A percentile compares a stretch with the other conserved stretches of the same genome.
Conservation (phyloP, 2,113 vertebrate species). For the Barbus barbus region DNA sequence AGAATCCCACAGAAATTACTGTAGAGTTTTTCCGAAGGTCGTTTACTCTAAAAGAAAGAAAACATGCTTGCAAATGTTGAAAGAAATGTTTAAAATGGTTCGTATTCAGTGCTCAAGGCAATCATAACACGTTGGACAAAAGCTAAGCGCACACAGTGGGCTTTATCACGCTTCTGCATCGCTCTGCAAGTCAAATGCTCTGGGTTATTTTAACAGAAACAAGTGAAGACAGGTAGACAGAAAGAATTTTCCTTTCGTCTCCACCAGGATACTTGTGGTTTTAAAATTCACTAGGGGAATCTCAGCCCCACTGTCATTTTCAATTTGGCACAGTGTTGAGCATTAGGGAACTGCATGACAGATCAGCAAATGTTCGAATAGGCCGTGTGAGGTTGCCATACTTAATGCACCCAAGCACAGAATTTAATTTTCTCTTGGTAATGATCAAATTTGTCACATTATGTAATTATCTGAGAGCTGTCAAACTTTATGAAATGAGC, state of each 20-base stretch:
- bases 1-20: neutral
- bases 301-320: slow-evolving; percentile 43
- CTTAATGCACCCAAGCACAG: slow-evolving; percentile 44
- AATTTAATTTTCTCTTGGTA: slow-evolving; percentile 55
- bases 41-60: neutral
- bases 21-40: neutral
- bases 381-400: slow-evolving; percentile 43
- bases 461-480: slow-evolving; percentile 55
- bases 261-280: slow-evolving; percentile 30
- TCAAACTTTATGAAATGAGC: slow-evolving; percentile 52
- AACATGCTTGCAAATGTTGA: slow-evolving; percentile 9
- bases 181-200: slow-evolving; percentile 30
- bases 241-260: slow-evolving; percentile 34
- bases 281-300: slow-evolving; percentile 42
- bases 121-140: slow-evolving; percentile 11
- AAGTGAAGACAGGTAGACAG: neutral
- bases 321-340: slow-evolving; percentile 50
- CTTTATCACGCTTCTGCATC: slow-evolving; percentile 8
- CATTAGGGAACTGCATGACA: slow-evolving; percentile 49
- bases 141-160: neutral
- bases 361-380: slow-evolving; percentile 44
- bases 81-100: slow-evolving; percentile 29
- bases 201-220: slow-evolving; percentile 26
- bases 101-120: slow-evolving; percentile 27
- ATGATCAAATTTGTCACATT: slow-evolving; percentile 57